A percentile compares a stretch with the other conserved stretches of the same genome.
These are phyloP conservation scores for Amitus sp. DNA, from an alignment of 2,888 invertebrate species.

Conservation along the genomic window DNA sequence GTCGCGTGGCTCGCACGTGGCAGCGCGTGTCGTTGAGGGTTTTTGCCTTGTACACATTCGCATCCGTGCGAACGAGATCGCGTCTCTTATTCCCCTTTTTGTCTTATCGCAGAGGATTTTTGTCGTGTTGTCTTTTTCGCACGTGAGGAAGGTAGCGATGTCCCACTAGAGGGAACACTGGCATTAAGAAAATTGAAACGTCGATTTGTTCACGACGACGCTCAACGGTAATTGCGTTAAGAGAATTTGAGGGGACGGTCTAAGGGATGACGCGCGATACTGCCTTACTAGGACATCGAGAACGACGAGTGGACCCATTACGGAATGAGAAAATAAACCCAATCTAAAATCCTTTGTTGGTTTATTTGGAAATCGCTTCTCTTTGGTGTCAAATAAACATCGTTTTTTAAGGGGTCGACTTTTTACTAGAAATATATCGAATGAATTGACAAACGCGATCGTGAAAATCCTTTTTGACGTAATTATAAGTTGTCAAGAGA, in stretches of 20 bases:
- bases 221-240: conserved; percentile 61
- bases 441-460: too few species aligned
- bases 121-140: conserved; percentile 14
- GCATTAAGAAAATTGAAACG: conserved; percentile 67
- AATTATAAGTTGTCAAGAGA: too few species aligned
- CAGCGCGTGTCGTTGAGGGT: conserved; percentile 51
- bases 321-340: conserved; percentile 39
- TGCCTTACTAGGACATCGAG: conserved; percentile 15
- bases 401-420: neutral
- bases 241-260: conserved; percentile 36
- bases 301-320: conserved; percentile 26
- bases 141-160: conserved; percentile 27
- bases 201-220: conserved; percentile 62
- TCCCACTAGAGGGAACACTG: conserved; percentile 47
- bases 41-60: conserved; percentile 19
- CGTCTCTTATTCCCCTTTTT: conserved; percentile 38
- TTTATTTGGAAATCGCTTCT: neutral
- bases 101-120: conserved; percentile 5
- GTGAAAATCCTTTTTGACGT: too few species aligned
- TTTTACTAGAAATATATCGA: neutral
- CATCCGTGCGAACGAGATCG: conserved; percentile 37
- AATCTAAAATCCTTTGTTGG: conserved; percentile 16
- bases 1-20: conserved; percentile 56
- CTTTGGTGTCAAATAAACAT: neutral
- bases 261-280: conserved; percentile 28